Conservation (phyloP, 2,113 vertebrate species). For the Puffinus mauretanicus region DNA sequence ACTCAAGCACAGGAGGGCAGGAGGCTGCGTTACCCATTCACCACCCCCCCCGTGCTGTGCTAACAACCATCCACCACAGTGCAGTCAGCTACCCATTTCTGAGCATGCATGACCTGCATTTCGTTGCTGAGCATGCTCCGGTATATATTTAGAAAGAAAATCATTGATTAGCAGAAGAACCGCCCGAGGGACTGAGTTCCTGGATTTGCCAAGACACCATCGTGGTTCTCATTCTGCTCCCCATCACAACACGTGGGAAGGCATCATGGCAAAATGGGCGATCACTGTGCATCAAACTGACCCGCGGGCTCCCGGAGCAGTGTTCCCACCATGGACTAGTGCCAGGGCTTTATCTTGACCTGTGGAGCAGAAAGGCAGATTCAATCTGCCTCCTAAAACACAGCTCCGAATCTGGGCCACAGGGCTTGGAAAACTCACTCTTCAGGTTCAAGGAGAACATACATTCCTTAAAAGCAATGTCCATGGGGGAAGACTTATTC, state of each 20-base stretch:
- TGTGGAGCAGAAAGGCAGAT: slow-evolving; percentile 37
- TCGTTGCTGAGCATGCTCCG: not conserved
- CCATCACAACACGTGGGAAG: not conserved
- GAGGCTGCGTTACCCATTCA: not conserved
- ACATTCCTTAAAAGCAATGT: slow-evolving; percentile 51
- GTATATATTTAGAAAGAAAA: not conserved
- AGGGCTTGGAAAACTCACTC: slow-evolving; percentile 42
- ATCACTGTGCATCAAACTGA: not conserved
- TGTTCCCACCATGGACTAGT: not conserved
- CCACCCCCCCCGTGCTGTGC: not conserved
- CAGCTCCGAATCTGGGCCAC: not conserved
- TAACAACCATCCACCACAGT: not conserved
- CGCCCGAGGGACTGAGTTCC: not conserved
- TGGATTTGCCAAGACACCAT: not conserved
- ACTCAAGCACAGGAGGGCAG: not conserved
- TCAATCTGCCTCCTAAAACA: slow-evolving; percentile 31
- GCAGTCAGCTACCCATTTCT: not conserved
- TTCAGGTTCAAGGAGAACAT: slow-evolving; percentile 23
- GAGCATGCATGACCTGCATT: not conserved
- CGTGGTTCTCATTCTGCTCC: not conserved
- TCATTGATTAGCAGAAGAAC: not conserved
- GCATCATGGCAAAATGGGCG: not conserved
- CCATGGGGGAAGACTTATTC: slow-evolving; percentile 41
- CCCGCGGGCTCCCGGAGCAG: not conserved
- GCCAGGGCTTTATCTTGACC: slow-evolving; percentile 21